Evolutionary conservation across 1,140 invertebrate species (phyloP), one percentile per base, ranked within the genome.

Genomic region (Ostrea edulis): DNA sequence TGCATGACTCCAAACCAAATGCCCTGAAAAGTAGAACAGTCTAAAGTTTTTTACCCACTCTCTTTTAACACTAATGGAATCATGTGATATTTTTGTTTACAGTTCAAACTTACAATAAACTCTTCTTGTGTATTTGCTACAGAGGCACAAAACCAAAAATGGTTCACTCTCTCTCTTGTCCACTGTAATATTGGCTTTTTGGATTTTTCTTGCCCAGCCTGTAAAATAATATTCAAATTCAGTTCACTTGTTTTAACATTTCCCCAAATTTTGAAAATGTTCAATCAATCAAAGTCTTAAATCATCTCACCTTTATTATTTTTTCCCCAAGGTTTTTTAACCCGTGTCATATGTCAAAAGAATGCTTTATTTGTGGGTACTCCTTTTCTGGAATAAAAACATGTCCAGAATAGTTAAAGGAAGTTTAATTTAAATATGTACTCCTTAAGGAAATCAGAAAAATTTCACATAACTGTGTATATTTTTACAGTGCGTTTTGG

Each of bases 311-410:
- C 53, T 54, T 54, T 54, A 82, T 82, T 82, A 35, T 5, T 82
- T 82, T 44, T 54, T 87, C 85, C 44, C 89, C 89, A 2, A 89
- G 55, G 62, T 86, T 90, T 53, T 88, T 88, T 11, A 86, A 81
- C 9, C 84, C 89, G 88, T 90, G 89, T 84, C 89, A 90, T n/a
- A 87, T 87, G 55, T 87, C 86, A 82, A 84, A 71, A 5, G 89
- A 90, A 84, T 90, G 89, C 55, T 90, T 90, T 17, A 86, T 81
- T 12, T 84, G 35, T 62, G 87, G 84, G 35, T 35, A 71, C 2
- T 68, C 62, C 51, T 22, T 85, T 44, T 54, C 53, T 54, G 53
- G 7, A 8, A 54, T 8, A 54, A 54, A 54, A 54, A 54, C 12
- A 12, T 54, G 12, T 8, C 12, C 7, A 54, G 53, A 54, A 12